Evolutionary conservation across 2,113 vertebrate genomes (phyloP).

Genomic region (Noturus placidus): DNA sequence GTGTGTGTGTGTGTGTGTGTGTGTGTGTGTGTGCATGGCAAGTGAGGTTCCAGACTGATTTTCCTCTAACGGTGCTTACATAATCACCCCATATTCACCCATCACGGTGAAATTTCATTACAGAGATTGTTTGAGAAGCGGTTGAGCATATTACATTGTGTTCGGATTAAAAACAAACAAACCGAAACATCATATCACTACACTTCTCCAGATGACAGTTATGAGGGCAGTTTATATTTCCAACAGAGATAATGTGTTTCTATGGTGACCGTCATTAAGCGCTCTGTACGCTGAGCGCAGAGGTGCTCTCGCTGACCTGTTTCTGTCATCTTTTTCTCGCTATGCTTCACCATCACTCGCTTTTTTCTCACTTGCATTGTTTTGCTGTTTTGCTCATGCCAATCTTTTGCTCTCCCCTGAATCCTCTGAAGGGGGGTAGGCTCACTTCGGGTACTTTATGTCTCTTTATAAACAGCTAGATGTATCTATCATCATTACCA

Average conservation of each 20-base stretch:
- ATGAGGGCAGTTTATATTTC: conserved; percentile 58
- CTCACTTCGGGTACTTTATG: not conserved
- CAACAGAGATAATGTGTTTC: conserved; percentile 61
- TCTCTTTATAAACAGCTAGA: conserved; percentile 19
- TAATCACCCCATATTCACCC: conserved; percentile 48
- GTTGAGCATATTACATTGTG: conserved; percentile 32
- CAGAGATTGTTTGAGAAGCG: conserved; percentile 37
- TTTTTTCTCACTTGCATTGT: conserved; percentile 16
- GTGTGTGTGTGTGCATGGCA: not conserved
- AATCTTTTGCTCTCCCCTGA: not conserved
- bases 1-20: not conserved
- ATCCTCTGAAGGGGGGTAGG: conserved; percentile 1
- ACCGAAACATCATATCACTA: conserved; percentile 27
- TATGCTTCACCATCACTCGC: conserved; percentile 11
- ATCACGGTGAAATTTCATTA: conserved; percentile 49
- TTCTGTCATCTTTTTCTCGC: conserved; percentile 51
- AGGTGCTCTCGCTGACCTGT: conserved; percentile 58
- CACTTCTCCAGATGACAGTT: conserved; percentile 53
- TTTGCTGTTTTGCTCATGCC: conserved; percentile 15
- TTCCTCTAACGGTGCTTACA: conserved; percentile 35
- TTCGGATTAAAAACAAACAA: conserved; percentile 18
- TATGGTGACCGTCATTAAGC: conserved; percentile 62
- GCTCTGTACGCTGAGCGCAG: conserved; percentile 48
- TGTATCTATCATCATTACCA: conserved; percentile 22
- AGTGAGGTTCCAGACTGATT: conserved; percentile 38